These are phyloP conservation scores for human (Homo sapiens) DNA, from an alignment of 2,113 vertebrate species.

Conservation along the genomic window DNA sequence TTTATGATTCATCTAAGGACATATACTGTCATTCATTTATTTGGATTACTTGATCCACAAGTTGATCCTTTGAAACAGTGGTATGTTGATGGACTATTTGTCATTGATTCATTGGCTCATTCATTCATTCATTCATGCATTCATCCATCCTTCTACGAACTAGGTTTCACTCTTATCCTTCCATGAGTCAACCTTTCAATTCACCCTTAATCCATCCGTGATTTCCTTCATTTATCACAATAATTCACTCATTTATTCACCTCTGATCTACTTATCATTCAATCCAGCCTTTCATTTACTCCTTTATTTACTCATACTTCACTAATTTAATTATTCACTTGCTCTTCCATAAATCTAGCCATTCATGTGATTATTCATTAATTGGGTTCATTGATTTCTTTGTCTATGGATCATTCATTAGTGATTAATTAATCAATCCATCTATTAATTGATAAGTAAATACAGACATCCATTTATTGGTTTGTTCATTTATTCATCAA, in stretches of 20 bases:
- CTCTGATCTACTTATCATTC: not conserved
- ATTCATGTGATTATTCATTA: not conserved
- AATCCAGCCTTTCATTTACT: not conserved
- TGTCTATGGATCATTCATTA: not conserved
- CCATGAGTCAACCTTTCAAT: not conserved
- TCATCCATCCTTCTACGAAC: not conserved
- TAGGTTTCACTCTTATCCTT: not conserved
- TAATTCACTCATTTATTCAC: not conserved
- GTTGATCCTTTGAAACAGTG: not conserved
- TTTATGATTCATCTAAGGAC: not conserved
- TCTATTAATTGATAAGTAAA: not conserved
- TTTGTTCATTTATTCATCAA: not conserved
- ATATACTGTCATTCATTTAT: not conserved
- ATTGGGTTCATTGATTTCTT: not conserved
- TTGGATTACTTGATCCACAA: not conserved
- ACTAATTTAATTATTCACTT: not conserved
- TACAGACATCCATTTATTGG: not conserved
- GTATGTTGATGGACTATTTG: not conserved
- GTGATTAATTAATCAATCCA: not conserved
- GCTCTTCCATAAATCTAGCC: not conserved
- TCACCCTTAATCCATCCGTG: not conserved
- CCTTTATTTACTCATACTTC: not conserved
- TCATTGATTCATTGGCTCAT: not conserved
- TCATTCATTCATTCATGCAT: too few species aligned
- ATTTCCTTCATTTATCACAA: not conserved